Evolutionary conservation across 2,113 vertebrate species (phyloP), one percentile per base, ranked within the genome.

Genomic region (Corydoras sp.): DNA sequence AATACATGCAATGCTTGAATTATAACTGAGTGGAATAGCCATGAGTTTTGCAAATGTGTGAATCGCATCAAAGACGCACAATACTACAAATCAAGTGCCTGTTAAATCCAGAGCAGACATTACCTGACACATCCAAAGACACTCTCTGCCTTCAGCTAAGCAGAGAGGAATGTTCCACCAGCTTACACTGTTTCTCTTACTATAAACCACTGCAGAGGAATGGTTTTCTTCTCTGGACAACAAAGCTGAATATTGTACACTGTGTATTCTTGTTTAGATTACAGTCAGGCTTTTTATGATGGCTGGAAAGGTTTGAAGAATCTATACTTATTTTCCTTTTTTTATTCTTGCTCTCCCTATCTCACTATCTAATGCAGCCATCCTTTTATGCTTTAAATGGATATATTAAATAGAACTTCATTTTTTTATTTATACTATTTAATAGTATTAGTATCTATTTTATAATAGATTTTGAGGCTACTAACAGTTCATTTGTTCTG

Each of bases 141-240:
- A 59, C 74, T 76, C 72, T 50, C 76, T 66, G 76, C 72, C 73
- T 75, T 71, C 77, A 31, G 72, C 66, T 74, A 68, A 73, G 68
- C 55, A 50, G 65, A 67, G 59, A 69, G 77, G 77, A 79, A 79
- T 75, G 73, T 79, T 79, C 77, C 73, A 62, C 65, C 77, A 72
- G 77, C 71, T 79, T 72, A 79, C 71, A 60, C 77, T 79, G 77
- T 65, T 75, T 79, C 77, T 79, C 65, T 60, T 79, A 72, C 77
- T 79, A 65, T 79, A 79, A 79, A 79, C 77, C 77, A 68, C 73
- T 61, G 69, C 49, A n/a, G 77, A 75, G 68, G 73, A 65, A 79
- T 79, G 77, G 77, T 75, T 75, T 79, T 79, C 77, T 69, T 79
- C 77, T 75, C 73, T 75, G 69, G 54, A 75, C 73, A 79, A 79